phyloP scores from a whole-genome alignment of 1,140 invertebrate species.

The Musca vetustissima region DNA sequence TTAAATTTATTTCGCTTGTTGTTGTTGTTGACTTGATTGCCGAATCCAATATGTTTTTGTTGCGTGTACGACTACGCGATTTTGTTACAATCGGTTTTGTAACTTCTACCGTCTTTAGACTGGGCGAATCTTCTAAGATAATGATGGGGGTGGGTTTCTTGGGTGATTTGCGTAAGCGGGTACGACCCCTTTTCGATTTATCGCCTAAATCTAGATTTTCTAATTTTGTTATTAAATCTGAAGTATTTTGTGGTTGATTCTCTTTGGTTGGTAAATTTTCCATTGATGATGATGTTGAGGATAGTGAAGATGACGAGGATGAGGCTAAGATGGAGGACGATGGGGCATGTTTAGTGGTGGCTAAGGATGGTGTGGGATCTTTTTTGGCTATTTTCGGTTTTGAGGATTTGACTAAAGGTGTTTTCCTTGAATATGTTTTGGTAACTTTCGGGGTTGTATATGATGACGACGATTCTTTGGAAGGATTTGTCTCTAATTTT shows the following conservation, averaged over 20 bases:
- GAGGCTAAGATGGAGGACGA: no score
- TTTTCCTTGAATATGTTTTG: not conserved
- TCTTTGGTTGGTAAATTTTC: conserved; percentile 3
- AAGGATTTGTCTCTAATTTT: no score
- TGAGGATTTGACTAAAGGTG: not conserved
- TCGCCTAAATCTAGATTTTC: not conserved
- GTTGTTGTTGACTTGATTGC: not conserved
- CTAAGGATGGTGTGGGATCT: not conserved
- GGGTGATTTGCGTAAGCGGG: not conserved
- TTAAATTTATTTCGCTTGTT: not conserved
- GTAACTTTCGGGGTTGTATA: not conserved
- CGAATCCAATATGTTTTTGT: no score
- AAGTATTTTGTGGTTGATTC: not conserved
- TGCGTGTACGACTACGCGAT: not conserved
- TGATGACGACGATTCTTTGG: no score
- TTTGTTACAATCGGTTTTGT: not conserved
- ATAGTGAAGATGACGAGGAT: not conserved
- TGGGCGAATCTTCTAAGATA: not conserved
- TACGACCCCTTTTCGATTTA: not conserved
- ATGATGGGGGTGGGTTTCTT: not conserved
- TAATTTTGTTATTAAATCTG: not conserved
- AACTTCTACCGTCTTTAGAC: no score
- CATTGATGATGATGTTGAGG: not conserved
- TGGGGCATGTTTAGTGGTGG: not conserved
- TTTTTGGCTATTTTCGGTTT: not conserved